Percentiles rank a stretch among this genome's conserved stretches.
Evolutionary conservation across 2,113 vertebrate genomes (phyloP).

Genomic region (Jacana jacana): DNA sequence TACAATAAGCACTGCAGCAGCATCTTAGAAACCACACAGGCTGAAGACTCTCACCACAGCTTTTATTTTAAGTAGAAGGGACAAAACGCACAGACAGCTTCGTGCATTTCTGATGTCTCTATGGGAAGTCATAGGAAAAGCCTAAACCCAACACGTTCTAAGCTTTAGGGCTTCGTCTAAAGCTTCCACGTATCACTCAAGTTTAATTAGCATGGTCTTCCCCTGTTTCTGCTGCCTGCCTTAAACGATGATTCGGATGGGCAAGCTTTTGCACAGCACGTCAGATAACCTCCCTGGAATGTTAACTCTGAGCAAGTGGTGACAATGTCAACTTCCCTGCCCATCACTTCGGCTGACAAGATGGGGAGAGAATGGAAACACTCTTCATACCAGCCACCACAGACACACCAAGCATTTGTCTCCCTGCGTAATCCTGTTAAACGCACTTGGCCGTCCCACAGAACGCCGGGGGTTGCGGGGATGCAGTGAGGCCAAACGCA

Average conservation of each 20-base stretch:
- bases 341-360: not conserved
- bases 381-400: not conserved
- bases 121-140: not conserved
- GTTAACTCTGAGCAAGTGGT: not conserved
- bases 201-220: not conserved
- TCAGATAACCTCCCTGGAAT: not conserved
- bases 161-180: not conserved
- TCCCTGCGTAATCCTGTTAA: not conserved
- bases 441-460: not conserved
- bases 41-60: not conserved
- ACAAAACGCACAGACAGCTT: not conserved
- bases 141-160: not conserved
- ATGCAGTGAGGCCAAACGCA: not conserved
- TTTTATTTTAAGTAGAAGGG: not conserved
- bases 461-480: accelerated
- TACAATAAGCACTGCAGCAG: not conserved
- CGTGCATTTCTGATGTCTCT: not conserved
- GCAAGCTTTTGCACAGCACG: not conserved
- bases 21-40: not conserved
- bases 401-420: not conserved
- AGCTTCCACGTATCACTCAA: not conserved
- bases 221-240: not conserved
- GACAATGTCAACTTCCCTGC: not conserved
- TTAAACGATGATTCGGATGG: not conserved
- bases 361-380: not conserved